Evolutionary conservation across 2,888 invertebrate genomes (phyloP), one percentile per base, ranked within the genome.

Genomic region (Habroteleia sp.): DNA sequence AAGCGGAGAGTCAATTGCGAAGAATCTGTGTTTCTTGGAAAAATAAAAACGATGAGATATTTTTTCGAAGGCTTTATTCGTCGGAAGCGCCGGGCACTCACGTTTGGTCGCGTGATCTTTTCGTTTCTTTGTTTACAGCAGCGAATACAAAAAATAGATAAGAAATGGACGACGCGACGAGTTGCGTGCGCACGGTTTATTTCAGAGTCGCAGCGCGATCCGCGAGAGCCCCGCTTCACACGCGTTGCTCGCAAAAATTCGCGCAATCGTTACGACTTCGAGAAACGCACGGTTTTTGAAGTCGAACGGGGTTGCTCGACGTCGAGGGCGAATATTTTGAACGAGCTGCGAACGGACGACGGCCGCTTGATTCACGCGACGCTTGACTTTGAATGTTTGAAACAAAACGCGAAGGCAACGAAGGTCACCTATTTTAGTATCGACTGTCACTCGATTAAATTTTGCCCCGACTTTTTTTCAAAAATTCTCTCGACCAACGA

Each of bases 401-500:
- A 65, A 13, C 23, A 29, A 58, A 65, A 44, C 17, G 33, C 25
- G 44, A 25, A 48, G 54, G 46, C 71, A 46, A 41, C 44, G 54
- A 74, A 74, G 74, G 74, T 74, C 74, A 62, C 35, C 66, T 74
- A 74, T 65, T 73, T 73, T 73, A 4, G 60, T 52, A 60, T 23
- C 31, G 13, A 31, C 31, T 54, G 33, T 60, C 37, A 44, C 37
- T 46, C 62, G 25, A 44, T 48, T 23, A 27, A 46, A 25, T 23
- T 29, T 20, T 44, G 7, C 6, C 20, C 3, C 11, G 10, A 10
- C 10, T 31, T 31, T 27, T 27, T 27, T 1, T 5, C 7, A 27
- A 27, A 27, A 27, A n/a, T n/a, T n/a, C n/a, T n/a, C n/a, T n/a
- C n/a, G n/a, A n/a, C n/a, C n/a, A n/a, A n/a, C n/a, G n/a, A n/a